These are phyloP conservation scores for Clistopyga incitator DNA, from an alignment of 2,888 invertebrate genomes.

Conservation along the genomic window DNA sequence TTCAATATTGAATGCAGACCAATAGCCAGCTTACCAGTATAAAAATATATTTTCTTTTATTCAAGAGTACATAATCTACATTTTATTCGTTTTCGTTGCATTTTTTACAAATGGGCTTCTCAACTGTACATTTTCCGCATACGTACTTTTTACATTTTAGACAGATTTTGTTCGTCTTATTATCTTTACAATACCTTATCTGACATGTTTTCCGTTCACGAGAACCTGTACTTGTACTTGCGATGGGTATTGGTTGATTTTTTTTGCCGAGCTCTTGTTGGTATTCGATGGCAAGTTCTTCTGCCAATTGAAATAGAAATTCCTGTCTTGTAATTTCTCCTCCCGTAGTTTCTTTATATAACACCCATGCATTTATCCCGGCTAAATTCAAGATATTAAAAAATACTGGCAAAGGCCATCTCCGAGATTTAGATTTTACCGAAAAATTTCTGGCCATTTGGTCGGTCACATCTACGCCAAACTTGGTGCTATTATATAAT, in stretches of 20 bases:
- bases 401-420: slow-evolving; percentile 69
- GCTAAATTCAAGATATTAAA: slow-evolving; percentile 69
- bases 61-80: too few species aligned
- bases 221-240: slow-evolving; percentile 53
- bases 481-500: slow-evolving; percentile 73
- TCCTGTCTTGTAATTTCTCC: slow-evolving; percentile 65
- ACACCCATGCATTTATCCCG: slow-evolving; percentile 72
- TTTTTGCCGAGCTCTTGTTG: slow-evolving; percentile 62
- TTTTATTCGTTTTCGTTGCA: too few species aligned
- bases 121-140: too few species aligned
- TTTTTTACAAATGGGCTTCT: too few species aligned
- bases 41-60: too few species aligned
- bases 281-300: too few species aligned
- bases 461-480: too few species aligned
- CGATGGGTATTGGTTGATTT: slow-evolving; percentile 63
- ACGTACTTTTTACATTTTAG: not conserved
- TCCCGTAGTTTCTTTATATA: too few species aligned
- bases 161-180: slow-evolving; percentile 48
- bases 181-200: slow-evolving; percentile 47
- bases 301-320: slow-evolving; percentile 71
- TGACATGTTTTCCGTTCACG: slow-evolving; percentile 58
- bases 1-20: too few species aligned
- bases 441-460: too few species aligned
- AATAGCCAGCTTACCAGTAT: too few species aligned
- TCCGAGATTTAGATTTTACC: slow-evolving; percentile 70